Percentiles rank a stretch among this genome's conserved stretches.
phyloP scores from a whole-genome alignment of 53 echinoderm and acorn worm species.

The Echinarachnius parma region DNA sequence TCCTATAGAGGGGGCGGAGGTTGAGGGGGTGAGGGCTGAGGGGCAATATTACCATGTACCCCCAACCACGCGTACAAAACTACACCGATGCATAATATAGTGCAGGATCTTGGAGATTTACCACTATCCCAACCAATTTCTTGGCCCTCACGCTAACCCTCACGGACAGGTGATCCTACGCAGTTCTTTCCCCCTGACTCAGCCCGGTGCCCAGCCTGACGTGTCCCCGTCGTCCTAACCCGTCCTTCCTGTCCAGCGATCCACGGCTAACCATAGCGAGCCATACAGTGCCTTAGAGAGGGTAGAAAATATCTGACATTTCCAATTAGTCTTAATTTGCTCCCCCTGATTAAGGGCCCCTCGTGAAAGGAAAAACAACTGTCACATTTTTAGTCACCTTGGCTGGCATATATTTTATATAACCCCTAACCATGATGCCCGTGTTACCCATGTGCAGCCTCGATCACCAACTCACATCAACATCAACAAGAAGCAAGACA shows the following conservation, averaged over 20 bases:
- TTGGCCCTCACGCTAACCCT: no score
- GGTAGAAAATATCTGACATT: background rate
- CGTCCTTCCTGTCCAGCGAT: conserved; percentile 20
- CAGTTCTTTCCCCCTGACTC: conserved; percentile 21
- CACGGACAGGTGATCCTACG: conserved; percentile 20
- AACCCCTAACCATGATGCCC: no score
- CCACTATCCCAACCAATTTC: no score
- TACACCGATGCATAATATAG: no score
- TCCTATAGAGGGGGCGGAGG: no score
- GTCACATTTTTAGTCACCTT: background rate
- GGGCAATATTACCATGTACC: no score
- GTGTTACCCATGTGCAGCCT: no score
- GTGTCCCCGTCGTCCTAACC: conserved; percentile 19
- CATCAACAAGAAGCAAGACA: no score
- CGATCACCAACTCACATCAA: no score
- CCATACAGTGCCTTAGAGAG: background rate
- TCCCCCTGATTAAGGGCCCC: conserved; percentile 8
- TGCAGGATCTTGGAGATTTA: no score
- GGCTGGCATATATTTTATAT: background rate
- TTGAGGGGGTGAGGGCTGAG: no score
- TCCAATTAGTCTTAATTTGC: background rate
- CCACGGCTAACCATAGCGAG: background rate
- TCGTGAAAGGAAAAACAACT: background rate
- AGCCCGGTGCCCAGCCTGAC: conserved; percentile 15
- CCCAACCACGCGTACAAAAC: no score